phyloP scores from a whole-genome alignment of 2,888 invertebrate genomes.

The Argyresthia albistria region DNA sequence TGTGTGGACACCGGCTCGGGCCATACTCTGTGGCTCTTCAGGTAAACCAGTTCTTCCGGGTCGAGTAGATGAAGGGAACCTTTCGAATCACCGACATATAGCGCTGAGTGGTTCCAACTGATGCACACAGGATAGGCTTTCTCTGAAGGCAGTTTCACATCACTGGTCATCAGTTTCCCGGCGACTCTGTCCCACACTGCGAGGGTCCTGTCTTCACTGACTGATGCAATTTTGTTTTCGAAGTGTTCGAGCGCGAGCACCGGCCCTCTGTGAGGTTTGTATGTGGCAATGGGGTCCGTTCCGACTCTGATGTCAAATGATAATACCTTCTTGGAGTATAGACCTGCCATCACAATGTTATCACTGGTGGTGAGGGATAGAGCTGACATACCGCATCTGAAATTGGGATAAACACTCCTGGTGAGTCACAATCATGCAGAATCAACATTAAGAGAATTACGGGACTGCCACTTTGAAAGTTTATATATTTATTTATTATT shows the following conservation, averaged over 20 bases:
- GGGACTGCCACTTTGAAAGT: too few species aligned
- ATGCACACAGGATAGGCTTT: conserved; percentile 55
- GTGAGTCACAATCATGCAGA: not conserved
- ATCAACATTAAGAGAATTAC: too few species aligned
- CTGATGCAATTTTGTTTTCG: conserved; percentile 65
- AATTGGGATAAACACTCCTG: conserved; percentile 13
- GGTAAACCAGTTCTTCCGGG: conserved; percentile 36
- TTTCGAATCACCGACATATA: conserved; percentile 61
- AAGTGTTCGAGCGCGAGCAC: conserved; percentile 50
- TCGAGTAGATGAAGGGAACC: conserved; percentile 52
- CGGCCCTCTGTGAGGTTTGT: conserved; percentile 66
- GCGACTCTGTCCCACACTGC: conserved; percentile 71
- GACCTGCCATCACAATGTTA: conserved; percentile 62
- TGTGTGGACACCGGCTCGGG: conserved; percentile 39
- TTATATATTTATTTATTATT: too few species aligned
- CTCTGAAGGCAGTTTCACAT: conserved; percentile 45
- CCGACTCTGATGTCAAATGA: conserved; percentile 66
- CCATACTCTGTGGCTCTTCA: conserved; percentile 47
- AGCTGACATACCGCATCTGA: conserved; percentile 65
- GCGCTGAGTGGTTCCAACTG: conserved; percentile 46
- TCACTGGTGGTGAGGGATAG: conserved; percentile 61
- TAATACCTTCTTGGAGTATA: conserved; percentile 67
- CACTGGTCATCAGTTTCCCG: conserved; percentile 44
- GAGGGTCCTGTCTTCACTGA: conserved; percentile 73
- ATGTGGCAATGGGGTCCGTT: conserved; percentile 39